Evolutionary conservation across 2,888 invertebrate genomes (phyloP).

Genomic region (Colletes collaris): DNA sequence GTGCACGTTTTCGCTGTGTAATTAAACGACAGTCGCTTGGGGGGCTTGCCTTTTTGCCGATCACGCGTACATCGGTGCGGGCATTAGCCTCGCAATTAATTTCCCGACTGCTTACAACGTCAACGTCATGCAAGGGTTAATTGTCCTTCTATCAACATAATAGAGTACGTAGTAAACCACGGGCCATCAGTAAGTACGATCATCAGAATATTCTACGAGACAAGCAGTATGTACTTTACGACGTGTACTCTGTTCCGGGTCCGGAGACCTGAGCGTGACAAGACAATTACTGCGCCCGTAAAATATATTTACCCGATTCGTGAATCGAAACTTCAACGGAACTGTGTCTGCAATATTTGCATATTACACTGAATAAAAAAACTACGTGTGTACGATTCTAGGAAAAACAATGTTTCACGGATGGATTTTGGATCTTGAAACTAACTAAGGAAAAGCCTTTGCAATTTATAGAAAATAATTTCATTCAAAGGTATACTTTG

Average conservation of each 20-base stretch:
- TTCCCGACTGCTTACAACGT: conserved; percentile 47
- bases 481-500: too few species aligned
- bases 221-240: conserved; percentile 48
- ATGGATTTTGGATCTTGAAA: too few species aligned
- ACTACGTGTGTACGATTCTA: too few species aligned
- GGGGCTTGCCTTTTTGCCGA: conserved; percentile 28
- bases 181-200: conserved; percentile 51
- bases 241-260: conserved; percentile 30
- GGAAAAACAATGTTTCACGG: too few species aligned
- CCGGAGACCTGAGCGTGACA: conserved; percentile 41
- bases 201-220: conserved; percentile 53
- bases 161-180: conserved; percentile 52
- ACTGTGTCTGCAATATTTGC: too few species aligned
- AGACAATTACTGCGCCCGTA: conserved; percentile 42
- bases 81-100: conserved; percentile 46
- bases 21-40: conserved; percentile 10
- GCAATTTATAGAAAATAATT: too few species aligned
- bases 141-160: conserved; percentile 60
- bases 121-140: conserved; percentile 47
- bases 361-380: too few species aligned
- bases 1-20: conserved; percentile 3
- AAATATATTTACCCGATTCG: conserved; percentile 45
- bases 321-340: conserved; percentile 22
- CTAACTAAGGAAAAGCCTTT: too few species aligned
- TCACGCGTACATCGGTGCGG: neutral